Evolutionary conservation across 2,888 invertebrate species (phyloP).

Genomic region (Ophion slaviceki): DNA sequence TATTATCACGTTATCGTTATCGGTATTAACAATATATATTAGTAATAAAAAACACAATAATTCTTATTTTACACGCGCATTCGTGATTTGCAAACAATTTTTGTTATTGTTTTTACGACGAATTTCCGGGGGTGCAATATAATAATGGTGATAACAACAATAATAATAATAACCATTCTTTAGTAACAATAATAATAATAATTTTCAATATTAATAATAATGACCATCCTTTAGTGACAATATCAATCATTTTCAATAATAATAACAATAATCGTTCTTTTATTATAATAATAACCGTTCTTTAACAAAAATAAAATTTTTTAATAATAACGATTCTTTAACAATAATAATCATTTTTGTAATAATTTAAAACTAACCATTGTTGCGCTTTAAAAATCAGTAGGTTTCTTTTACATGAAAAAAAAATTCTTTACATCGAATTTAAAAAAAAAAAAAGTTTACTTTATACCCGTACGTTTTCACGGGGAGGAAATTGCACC

Average conservation of each 20-base stretch:
- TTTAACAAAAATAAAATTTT: not conserved
- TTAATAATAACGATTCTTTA: not conserved
- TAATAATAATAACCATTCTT: not conserved
- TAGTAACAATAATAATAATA: too few relatives aligned
- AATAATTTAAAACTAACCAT: not conserved
- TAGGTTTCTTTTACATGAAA: not conserved
- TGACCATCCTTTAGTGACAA: too few relatives aligned
- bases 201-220: not conserved
- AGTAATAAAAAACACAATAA: not conserved
- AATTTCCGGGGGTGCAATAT: not conserved
- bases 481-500: slow-evolving; percentile 64
- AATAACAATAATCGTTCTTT: not conserved
- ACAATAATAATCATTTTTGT: not conserved
- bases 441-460: not conserved
- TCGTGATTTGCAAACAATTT: not conserved
- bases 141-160: not conserved
- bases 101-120: not conserved
- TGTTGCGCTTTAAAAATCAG: not conserved
- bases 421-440: not conserved
- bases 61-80: not conserved
- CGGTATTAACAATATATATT: too few relatives aligned
- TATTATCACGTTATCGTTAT: too few relatives aligned
- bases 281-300: too few relatives aligned
- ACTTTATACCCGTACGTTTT: slow-evolving; percentile 12
- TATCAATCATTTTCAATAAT: too few relatives aligned